Base-by-base conservation (phyloP, 2,888 invertebrate species). In the Trichogramma dendrolimi region DNA sequence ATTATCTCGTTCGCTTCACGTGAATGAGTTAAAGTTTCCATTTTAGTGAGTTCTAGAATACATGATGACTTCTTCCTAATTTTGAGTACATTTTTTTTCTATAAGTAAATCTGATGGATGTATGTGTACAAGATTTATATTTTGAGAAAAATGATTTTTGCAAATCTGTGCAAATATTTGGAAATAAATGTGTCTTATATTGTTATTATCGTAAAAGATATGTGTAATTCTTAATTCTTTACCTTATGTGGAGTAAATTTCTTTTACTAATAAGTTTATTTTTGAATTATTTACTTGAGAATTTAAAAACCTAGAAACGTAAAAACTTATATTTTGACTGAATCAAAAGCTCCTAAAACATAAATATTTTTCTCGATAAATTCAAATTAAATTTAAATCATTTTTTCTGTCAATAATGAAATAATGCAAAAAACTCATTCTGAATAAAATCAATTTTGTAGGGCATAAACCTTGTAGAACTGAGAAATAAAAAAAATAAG, bases 181-280 rank as follows among this genome's bases (percentile, higher is more conserved):
- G 70, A 71, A 75, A 75, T 76, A 77, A 74, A 77, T 71, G 72
- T 74, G 73, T 77, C 75, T 77, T 76, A 74, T 73, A 74, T 70
- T 72, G 73, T 75, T 75, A 71, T 67, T 62, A 64, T 65, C 65
- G 68, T 66, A 66, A 63, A 51, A 38, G 38, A 38, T 50, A 51
- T 52, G 42, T 39, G 38, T 58, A 11, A 14, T 63, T 58, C 57
- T 55, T 60, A 44, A 42, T 8, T 10, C 14, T 52, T 58, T 48
- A 8, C 61, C 55, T 48, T 53, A 59, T 42, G 41, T 41, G 46
- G 39, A 46, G 10, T 41, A 43, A 48, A 40, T 8, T 47, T 46
- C 38, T 38, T 8, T 46, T 43, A 27, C 43, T 27, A 51, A 40
- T 7, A 50, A 50, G 27, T 42, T 27, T 27, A 27, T 27, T 27